Base-by-base conservation (phyloP, 2,888 invertebrate genomes). In the Yponomeuta sedellus region DNA sequence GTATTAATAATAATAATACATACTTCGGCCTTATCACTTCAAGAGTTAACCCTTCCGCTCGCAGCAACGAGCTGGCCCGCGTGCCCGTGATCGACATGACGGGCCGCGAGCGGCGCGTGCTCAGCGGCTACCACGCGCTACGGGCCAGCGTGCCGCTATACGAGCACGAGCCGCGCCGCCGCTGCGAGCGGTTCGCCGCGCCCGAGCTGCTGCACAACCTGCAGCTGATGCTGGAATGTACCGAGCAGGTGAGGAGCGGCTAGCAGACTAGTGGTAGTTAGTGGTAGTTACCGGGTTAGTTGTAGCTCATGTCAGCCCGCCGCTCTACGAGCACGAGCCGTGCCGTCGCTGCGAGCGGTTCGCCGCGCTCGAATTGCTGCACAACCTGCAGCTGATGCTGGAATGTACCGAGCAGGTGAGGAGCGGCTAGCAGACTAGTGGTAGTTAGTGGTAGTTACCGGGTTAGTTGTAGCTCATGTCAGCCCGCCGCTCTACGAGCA, bases 21-120 rank as follows among this genome's bases (percentile, higher is more conserved):
- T n/a, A n/a, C n/a, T n/a, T n/a, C n/a, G n/a, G n/a, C n/a, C n/a
- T n/a, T n/a, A n/a, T n/a, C n/a, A n/a, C n/a, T n/a, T n/a, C 5
- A 25, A 0, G 25, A 25, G 25, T 25, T 5, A 34, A 34, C 34
- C 34, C 19, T 58, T 10, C 25, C 8, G 34, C 6, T 8, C 34
- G 34, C 40, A 93, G 93, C 69, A 92, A 85, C 76, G 95, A 96
- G 74, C 85, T 97, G 64, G 94, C 95, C 44, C 97, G 97, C 83
- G 98, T 98, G 59, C 99, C 99, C 73, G 99, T 99, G 12, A 99
- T 99, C 70, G 99, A 99, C 85, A 97, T 99, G 98, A 99, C 99
- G 10, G 99, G 99, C 0, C 97, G 96, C 0, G 97, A 99, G 83
- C 96, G 97, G 80, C 93, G 98, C 66, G 96, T 99, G 56, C 92